Base-by-base conservation (phyloP, 2,113 vertebrate species). In the Limnothrissa miodon region DNA sequence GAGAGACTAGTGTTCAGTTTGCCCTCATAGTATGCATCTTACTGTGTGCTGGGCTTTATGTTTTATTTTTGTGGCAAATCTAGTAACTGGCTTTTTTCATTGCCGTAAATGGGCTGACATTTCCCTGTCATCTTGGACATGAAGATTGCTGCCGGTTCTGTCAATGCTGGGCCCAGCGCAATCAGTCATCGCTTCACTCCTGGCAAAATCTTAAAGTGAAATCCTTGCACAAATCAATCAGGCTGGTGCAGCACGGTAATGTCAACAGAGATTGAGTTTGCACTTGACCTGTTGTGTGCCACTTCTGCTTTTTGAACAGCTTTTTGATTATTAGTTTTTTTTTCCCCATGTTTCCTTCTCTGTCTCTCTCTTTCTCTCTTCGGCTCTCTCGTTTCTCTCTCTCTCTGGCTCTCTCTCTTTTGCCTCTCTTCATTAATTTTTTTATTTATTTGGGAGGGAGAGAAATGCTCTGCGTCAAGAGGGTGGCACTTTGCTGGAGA, bases 211-310 rank as follows among this genome's bases (percentile, higher is more conserved):
- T 9, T 17, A 36, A 70, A 70, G 62, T 33, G 62, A 70, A 70
- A 70, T 70, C 29, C 25, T 70, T 13, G 62, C 62, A 29, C 59
- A 13, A 70, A 70, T 70, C 62, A 70, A 70, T 70, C 62, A 36
- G 33, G 62, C 25, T 25, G 25, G 59, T 8, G 33, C 11, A n/a
- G 25, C 59, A 25, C 62, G 33, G 62, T 33, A 70, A 70, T 70
- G 62, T 70, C 62, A 70, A 70, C 62, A 70, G 62, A 70, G 62
- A 70, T 70, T 33, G 62, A 70, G 25, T 70, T 70, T 33, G 62
- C 29, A 36, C 62, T 70, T 11, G 29, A 70, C 62, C 62, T 15
- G 29, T 70, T 11, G 62, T 15, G 29, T 10, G 29, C 1, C 62
- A 36, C 9, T 13, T 9, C 62, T 33, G 10, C 17, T 36, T 70